Base-by-base conservation (phyloP, 2,113 vertebrate species). In the Bolborhynchus lineola region DNA sequence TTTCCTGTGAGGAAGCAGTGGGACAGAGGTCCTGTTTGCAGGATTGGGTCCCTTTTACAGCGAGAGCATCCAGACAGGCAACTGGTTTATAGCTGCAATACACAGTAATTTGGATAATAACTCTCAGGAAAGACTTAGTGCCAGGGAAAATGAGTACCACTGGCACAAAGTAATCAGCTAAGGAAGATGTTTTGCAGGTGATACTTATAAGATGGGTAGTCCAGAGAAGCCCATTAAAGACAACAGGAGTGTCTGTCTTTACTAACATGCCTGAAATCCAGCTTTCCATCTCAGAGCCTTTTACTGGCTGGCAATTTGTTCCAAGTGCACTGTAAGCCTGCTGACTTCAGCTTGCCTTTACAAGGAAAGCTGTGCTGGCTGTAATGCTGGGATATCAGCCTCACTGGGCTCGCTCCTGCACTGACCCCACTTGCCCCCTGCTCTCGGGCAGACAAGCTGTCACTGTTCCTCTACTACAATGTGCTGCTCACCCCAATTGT, bases 1-100 rank as follows among this genome's bases (percentile, higher is more conserved):
- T 13, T 44, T 53, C 44, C 50, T 3, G 31, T 0, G 26, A 49
- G 0, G 17, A 11, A 11, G 35, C 31, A 7, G 35, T 11, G 3
- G 53, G 80, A 35, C 16, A 7, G 33, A 29, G 28, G 60, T 17
- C 41, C 59, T 12, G 12, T 16, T 9, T 11, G 67, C n/a, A 39
- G 78, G 67, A 57, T 4, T 4, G 21, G 37, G 42, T 17, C 47
- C 88, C 74, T 71, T 76, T 42, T 11, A 11, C 39, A 1, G n/a
- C 1, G 10, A 70, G 26, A 69, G n/a, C 75, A 70, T 42, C 57
- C 69, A 33, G 53, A 13, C 49, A 49, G 69, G 79, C n/a, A 39
- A 52, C 44, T 9, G 63, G 39, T 76, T 75, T 55, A 53, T 25
- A 71, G 64, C 81, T 24, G 64, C 76, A 67, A 62, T 41, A 37